phyloP scores from a whole-genome alignment of 2,113 vertebrate species.

The Albula glossodonta region DNA sequence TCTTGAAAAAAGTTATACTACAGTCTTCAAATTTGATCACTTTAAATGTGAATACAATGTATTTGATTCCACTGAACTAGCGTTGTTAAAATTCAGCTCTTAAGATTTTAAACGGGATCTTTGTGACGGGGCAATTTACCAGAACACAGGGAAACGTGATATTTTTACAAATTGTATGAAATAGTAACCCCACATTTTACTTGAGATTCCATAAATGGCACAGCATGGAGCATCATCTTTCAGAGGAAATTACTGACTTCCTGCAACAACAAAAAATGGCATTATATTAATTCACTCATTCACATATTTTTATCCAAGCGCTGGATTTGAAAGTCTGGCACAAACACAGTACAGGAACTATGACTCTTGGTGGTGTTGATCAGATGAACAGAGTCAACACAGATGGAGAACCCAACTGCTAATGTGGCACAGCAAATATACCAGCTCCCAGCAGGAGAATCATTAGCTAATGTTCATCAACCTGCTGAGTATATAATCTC shows the following conservation, averaged over 20 bases:
- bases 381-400: constrained; percentile 51
- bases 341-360: not conserved
- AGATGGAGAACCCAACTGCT: constrained; percentile 59
- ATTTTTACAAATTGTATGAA: not conserved
- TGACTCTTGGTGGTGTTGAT: constrained; percentile 13
- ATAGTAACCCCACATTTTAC: not conserved
- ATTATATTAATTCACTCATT: not conserved
- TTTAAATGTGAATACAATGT: too few species aligned
- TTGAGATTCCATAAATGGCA: not conserved
- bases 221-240: not conserved
- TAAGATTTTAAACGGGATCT: not conserved
- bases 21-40: too few species aligned
- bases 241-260: not conserved
- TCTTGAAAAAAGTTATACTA: too few species aligned
- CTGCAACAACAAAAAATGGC: not conserved
- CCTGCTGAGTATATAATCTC: constrained; percentile 68
- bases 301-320: not conserved
- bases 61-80: not conserved
- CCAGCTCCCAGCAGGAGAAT: constrained; percentile 62
- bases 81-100: not conserved
- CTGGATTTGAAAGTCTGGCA: not conserved
- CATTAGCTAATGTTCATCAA: constrained; percentile 73
- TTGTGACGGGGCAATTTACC: not conserved
- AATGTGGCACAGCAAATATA: constrained; percentile 46
- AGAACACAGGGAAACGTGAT: not conserved